Evolutionary conservation across 2,888 invertebrate species (phyloP).

Genomic region (Philereme vetulata): DNA sequence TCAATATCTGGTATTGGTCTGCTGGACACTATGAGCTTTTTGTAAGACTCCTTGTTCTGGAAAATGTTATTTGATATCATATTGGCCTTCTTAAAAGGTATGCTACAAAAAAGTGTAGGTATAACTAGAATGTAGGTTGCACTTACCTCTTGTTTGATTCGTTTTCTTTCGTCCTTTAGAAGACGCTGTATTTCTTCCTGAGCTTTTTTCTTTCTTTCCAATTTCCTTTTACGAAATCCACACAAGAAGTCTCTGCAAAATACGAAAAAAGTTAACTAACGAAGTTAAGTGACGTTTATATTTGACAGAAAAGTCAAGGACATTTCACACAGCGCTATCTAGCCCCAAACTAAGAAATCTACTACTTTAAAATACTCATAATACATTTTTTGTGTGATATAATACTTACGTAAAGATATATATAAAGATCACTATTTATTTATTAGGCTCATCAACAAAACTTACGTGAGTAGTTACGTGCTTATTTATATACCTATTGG

Average conservation of each 20-base stretch:
- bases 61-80: slow-evolving; percentile 18
- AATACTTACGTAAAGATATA: too few relatives aligned
- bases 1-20: slow-evolving; percentile 88
- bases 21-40: slow-evolving; percentile 88
- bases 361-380: too few relatives aligned
- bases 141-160: slow-evolving; percentile 88
- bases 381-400: too few relatives aligned
- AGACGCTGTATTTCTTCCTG: slow-evolving; percentile 88
- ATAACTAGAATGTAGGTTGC: background rate
- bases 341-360: too few relatives aligned
- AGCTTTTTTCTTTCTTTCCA: slow-evolving; percentile 89
- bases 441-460: too few relatives aligned
- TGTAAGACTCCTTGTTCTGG: slow-evolving; percentile 87
- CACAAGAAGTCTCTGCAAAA: slow-evolving; percentile 89
- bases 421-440: too few relatives aligned
- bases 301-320: background rate
- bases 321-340: background rate
- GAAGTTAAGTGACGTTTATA: background rate
- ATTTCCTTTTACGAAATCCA: slow-evolving; percentile 92
- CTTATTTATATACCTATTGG: too few relatives aligned
- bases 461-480: too few relatives aligned
- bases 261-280: background rate
- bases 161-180: slow-evolving; percentile 89
- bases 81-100: background rate
- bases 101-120: too few relatives aligned